Evolutionary conservation across 2,113 vertebrate species (phyloP), one percentile per base, ranked within the genome.

Genomic region (Verasper variegatus): DNA sequence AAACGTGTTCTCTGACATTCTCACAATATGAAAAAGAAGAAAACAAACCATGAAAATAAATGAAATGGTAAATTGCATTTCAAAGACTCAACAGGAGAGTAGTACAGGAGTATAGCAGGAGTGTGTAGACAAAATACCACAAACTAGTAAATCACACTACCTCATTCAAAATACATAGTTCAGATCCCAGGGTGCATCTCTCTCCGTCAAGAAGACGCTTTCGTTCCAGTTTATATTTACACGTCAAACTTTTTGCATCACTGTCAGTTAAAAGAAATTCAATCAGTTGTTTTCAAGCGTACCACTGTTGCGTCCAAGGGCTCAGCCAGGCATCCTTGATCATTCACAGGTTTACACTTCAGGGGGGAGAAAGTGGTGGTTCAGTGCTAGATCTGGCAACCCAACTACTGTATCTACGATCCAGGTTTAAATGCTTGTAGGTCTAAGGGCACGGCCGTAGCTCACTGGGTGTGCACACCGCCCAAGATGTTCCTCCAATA

Each of bases 211-310:
- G 20, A 82, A 76, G 8, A 82, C 51, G 2, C n/a, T 56, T 17
- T 57, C 10, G 9, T 26, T 21, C 68, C 58, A 5, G 7, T 57
- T 57, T 57, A 40, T 89, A 92, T 88, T 86, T 89, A 92, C 89
- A 91, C 21, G 21, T 80, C 20, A 63, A 51, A 76, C 55, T 83
- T 88, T 89, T 91, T 90, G 91, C 87, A 82, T 82, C 47, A 49
- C 37, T 70, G 70, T 86, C 60, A 77, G 40, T 18, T 20, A 60
- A 70, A 65, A 76, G 61, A 63, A 85, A 82, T 37, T 76, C 9
- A 24, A 9, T 68, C 40, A 26, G 40, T 76, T 81, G 3, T 10
- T 45, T 79, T 64, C 42, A 64, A 0, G 45, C 24, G 47, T 20
- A n/a, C 40, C 35, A 2, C 17, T 40, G 61, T 40, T 70, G 73